Conservation (phyloP, 2,113 vertebrate genomes). For the Syngnathus typhle region DNA sequence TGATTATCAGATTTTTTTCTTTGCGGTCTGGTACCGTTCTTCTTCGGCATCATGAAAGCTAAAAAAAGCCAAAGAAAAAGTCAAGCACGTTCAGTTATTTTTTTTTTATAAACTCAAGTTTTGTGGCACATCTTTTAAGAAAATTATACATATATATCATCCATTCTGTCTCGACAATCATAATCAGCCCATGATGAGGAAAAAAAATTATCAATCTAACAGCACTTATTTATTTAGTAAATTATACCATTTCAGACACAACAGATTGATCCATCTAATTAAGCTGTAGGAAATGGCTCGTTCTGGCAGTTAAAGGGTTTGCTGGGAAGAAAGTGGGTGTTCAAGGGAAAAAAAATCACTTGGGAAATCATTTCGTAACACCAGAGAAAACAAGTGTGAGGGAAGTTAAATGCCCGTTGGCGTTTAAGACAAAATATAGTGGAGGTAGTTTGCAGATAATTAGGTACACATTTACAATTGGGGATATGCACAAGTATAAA, state of each 20-base stretch:
- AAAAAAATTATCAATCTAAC: neutral
- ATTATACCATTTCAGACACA: neutral
- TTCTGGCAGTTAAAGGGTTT: neutral
- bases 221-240: neutral
- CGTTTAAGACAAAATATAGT: slow-evolving; percentile 13
- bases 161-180: too few species aligned
- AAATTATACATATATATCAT: too few species aligned
- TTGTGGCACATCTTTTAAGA: neutral
- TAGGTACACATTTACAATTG: slow-evolving; percentile 17
- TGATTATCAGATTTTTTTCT: too few species aligned
- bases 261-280: neutral
- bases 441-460: slow-evolving; percentile 11
- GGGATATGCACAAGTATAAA: slow-evolving; percentile 15
- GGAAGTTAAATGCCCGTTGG: slow-evolving; percentile 19
- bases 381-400: slow-evolving; percentile 4
- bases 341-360: slow-evolving; percentile 10
- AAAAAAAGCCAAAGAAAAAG: too few species aligned
- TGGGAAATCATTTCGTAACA: slow-evolving; percentile 1
- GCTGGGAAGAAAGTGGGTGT: slow-evolving; percentile 5
- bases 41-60: too few species aligned
- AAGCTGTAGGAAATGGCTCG: neutral
- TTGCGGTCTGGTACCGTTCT: too few species aligned
- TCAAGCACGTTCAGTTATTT: neutral
- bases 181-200: too few species aligned
- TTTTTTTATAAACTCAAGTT: neutral